These are phyloP conservation scores for Pseudomyrmex dendroicus DNA, from an alignment of 1,140 invertebrate species.

Conservation along the genomic window DNA sequence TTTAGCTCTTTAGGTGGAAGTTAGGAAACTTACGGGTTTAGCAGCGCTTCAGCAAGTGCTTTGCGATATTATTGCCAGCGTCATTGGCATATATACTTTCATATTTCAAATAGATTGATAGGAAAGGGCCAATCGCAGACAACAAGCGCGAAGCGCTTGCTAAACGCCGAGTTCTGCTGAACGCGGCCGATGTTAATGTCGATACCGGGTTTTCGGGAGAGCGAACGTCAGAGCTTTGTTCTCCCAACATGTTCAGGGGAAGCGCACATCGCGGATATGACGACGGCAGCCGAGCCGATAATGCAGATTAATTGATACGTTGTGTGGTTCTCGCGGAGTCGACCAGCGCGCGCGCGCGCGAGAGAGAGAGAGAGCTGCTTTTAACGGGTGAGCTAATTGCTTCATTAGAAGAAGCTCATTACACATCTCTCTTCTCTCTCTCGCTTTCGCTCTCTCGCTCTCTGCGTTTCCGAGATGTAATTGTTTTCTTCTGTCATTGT, in stretches of 20 bases:
- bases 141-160: too few relatives aligned
- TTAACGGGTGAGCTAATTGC: slow-evolving; percentile 46
- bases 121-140: too few relatives aligned
- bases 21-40: too few relatives aligned
- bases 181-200: too few relatives aligned
- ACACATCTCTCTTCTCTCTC: not conserved
- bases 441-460: too few relatives aligned
- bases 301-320: slow-evolving; percentile 54
- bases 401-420: slow-evolving; percentile 24
- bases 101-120: too few relatives aligned
- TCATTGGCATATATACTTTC: too few relatives aligned
- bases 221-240: slow-evolving; percentile 22
- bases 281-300: slow-evolving; percentile 13
- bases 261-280: not conserved
- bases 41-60: too few relatives aligned
- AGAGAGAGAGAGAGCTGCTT: slow-evolving; percentile 4
- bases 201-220: slow-evolving; percentile 4
- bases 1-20: too few relatives aligned
- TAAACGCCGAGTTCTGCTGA: too few relatives aligned
- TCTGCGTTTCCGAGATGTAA: not conserved
- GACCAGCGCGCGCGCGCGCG: too few relatives aligned
- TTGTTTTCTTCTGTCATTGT: slow-evolving; percentile 3
- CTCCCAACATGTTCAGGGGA: not conserved
- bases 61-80: too few relatives aligned
- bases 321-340: not conserved